These are phyloP conservation scores for Calidris pygmaea DNA, from an alignment of 2,113 vertebrate species.

Conservation along the genomic window DNA sequence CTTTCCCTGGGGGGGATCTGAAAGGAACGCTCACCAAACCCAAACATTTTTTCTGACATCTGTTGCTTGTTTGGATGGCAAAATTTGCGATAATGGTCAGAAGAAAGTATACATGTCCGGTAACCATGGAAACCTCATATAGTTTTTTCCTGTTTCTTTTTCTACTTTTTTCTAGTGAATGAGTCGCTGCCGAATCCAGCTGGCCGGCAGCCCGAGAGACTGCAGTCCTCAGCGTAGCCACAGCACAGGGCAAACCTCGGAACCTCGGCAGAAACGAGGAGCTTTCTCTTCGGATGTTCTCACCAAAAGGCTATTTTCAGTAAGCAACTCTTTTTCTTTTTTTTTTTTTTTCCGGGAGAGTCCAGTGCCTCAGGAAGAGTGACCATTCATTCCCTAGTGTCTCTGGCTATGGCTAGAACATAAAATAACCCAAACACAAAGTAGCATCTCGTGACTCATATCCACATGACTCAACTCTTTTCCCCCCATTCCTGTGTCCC, in stretches of 20 bases:
- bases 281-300: background rate
- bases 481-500: background rate
- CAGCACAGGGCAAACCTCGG: background rate
- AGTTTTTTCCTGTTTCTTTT: conserved; percentile 63
- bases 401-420: background rate
- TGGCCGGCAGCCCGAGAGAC: conserved; percentile 25
- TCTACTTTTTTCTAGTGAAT: conserved; percentile 49
- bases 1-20: background rate
- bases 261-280: background rate
- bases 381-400: background rate
- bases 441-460: background rate
- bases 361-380: background rate
- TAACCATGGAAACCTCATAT: conserved; percentile 66
- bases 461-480: background rate
- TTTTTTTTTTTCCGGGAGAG: background rate
- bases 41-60: conserved; percentile 46
- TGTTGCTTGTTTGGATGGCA: conserved; percentile 66
- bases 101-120: conserved; percentile 55
- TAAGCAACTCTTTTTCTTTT: background rate
- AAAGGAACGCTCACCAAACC: background rate
- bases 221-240: background rate
- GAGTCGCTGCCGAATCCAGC: conserved; percentile 11
- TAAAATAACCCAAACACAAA: background rate
- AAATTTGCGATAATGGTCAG: conserved; percentile 54
- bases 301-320: background rate